Conservation (phyloP, 2,113 vertebrate species). For the Neotoma lepida region DNA sequence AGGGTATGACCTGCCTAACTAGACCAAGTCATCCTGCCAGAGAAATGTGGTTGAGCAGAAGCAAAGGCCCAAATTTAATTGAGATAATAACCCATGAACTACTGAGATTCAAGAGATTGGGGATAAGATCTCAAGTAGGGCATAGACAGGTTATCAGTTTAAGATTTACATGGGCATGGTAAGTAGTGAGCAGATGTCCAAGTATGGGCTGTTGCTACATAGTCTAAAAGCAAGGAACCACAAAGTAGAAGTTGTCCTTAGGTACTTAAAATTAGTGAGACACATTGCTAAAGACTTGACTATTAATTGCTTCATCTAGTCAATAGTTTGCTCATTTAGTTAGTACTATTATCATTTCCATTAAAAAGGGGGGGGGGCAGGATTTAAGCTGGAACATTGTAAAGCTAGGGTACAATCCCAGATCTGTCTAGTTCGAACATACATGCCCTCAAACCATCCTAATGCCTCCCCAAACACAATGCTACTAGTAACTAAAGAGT, state of each 20-base stretch:
- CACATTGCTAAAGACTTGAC: conserved; percentile 12
- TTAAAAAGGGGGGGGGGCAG: conserved; percentile 19
- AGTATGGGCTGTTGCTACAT: neutral
- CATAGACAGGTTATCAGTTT: conserved; percentile 45
- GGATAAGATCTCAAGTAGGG: conserved; percentile 24
- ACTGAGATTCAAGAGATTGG: conserved; percentile 1
- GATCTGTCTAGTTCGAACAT: neutral
- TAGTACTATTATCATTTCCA: neutral
- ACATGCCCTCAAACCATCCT: neutral
- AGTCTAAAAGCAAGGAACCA: conserved; percentile 12
- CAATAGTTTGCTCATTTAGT: conserved; percentile 23
- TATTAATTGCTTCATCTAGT: conserved; percentile 24
- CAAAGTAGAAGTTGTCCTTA: neutral
- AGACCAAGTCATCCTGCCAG: neutral
- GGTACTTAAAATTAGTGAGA: neutral
- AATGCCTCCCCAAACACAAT: neutral
- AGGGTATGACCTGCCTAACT: neutral
- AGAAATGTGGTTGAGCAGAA: neutral
- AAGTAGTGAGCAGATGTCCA: conserved; percentile 20
- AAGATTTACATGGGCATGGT: neutral
- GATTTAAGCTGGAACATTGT: neutral
- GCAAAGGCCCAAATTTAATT: conserved; percentile 20
- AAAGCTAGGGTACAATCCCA: neutral
- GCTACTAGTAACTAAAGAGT: conserved; percentile 10
- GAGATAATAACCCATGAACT: neutral